These are phyloP conservation scores for Eucriotettix oculatus DNA, from an alignment of 2,888 invertebrate genomes.

Conservation along the genomic window DNA sequence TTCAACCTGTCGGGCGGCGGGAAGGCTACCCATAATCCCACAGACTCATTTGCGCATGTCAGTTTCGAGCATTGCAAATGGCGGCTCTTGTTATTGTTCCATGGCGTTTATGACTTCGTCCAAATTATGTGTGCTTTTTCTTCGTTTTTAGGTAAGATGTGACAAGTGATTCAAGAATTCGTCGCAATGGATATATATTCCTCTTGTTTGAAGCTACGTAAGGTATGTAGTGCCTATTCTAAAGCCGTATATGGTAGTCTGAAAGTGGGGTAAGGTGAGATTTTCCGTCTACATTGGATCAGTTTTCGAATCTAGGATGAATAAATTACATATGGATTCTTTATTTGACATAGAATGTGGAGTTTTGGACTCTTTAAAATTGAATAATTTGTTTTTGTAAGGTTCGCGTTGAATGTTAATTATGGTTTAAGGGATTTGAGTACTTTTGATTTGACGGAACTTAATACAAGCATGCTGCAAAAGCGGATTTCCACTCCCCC, in stretches of 20 bases:
- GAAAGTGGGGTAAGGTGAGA: conserved; percentile 15
- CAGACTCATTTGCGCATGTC: conserved; percentile 49
- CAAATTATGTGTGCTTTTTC: conserved; percentile 30
- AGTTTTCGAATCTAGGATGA: conserved; percentile 15
- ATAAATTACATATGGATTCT: conserved; percentile 10
- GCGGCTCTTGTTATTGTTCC: conserved; percentile 98
- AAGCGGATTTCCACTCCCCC: conserved; percentile 16
- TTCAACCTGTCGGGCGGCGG: conserved; percentile 19
- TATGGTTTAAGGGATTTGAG: conserved; percentile 3
- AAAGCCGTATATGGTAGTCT: conserved; percentile 14
- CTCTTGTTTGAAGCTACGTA: conserved; percentile 9
- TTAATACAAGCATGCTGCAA: conserved; percentile 15
- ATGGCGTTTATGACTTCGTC: conserved; percentile 51
- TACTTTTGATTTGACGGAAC: conserved; percentile 12
- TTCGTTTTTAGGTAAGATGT: conserved; percentile 28
- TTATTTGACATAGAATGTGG: conserved; percentile 5
- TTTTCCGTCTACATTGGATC: conserved; percentile 14
- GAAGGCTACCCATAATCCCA: conserved; percentile 23
- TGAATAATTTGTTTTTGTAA: conserved; percentile 5
- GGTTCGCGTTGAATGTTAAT: conserved; percentile 4
- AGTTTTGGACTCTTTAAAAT: not conserved
- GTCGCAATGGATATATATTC: conserved; percentile 9
- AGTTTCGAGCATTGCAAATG: conserved; percentile 85
- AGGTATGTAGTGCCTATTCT: conserved; percentile 9
- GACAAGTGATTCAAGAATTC: conserved; percentile 14